Evolutionary conservation across 2,888 invertebrate genomes (phyloP), one percentile per base, ranked within the genome.

Genomic region (Argyresthia albistria): DNA sequence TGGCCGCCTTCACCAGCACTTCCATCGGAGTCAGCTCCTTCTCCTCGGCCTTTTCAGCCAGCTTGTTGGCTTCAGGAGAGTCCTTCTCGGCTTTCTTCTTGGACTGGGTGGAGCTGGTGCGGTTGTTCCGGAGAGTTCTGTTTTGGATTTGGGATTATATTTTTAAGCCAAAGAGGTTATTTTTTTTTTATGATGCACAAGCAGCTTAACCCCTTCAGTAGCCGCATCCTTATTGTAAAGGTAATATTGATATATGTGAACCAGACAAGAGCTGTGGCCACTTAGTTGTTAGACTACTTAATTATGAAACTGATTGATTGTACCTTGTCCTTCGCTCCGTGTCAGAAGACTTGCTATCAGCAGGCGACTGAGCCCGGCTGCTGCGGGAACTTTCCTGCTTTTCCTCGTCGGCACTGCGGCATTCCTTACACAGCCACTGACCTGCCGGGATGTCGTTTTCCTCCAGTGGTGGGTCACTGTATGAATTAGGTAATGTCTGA

Each of bases 361-460:
- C 71, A 16, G 67, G 84, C 14, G 73, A 89, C 60, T 76, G 87
- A 0, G 78, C 75, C 1, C 86, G 69, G 58, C 73, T 69, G 58
- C 78, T 69, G 15, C 76, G 61, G 46, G 80, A 62, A 70, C 89
- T 76, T 56, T 88, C 66, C 51, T 77, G 69, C 55, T 73, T 73
- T 50, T 82, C 83, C 71, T 75, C 70, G 71, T 87, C 81, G 58
- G 86, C 57, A 59, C 89, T 86, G 56, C 83, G 89, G 72, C 98
- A 98, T 60, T 93, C 92, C 62, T 95, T 94, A 67, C 98, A 98
- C 58, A 96, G 78, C 97, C 97, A 98, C 74, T 96, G 93, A 0
- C 97, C 97, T 49, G 90, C 89, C 0, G 98, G 98, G 60, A 97
- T 94, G 69, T 97, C 96, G 59, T 93, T 92, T 67, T 95, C 95